Evolutionary conservation across 2,888 invertebrate species (phyloP).

Genomic region (Rotaria magnacalcarata): DNA sequence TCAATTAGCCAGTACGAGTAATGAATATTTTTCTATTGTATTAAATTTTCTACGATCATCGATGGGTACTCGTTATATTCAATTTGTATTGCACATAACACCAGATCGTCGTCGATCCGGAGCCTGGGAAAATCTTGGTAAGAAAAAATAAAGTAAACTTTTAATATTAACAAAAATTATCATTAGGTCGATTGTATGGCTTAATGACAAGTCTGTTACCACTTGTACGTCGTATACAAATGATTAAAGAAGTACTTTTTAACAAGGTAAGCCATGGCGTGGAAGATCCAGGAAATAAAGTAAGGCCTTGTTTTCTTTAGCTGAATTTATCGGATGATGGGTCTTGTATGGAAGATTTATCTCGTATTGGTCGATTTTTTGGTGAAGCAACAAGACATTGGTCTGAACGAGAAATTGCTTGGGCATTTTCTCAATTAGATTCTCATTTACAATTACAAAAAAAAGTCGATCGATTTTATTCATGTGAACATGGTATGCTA

Average conservation of each 20-base stretch:
- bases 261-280: neutral
- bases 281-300: too few species aligned
- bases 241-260: neutral
- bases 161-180: neutral
- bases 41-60: conserved; percentile 29
- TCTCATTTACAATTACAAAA: neutral
- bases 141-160: neutral
- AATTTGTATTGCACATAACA: neutral
- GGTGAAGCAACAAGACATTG: conserved; percentile 1
- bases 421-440: neutral
- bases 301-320: neutral
- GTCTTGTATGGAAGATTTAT: neutral
- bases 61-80: neutral
- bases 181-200: neutral
- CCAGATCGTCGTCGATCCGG: neutral
- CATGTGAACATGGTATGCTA: neutral
- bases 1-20: conserved; percentile 12
- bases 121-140: neutral
- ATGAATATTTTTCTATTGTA: neutral
- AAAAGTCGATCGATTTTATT: conserved; percentile 25
- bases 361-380: conserved; percentile 7
- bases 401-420: conserved; percentile 15
- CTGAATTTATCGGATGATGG: neutral
- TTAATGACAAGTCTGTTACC: neutral
- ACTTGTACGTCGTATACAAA: neutral